phyloP scores from a whole-genome alignment of 2,888 invertebrate species.

The Megalurothrips usitatus region DNA sequence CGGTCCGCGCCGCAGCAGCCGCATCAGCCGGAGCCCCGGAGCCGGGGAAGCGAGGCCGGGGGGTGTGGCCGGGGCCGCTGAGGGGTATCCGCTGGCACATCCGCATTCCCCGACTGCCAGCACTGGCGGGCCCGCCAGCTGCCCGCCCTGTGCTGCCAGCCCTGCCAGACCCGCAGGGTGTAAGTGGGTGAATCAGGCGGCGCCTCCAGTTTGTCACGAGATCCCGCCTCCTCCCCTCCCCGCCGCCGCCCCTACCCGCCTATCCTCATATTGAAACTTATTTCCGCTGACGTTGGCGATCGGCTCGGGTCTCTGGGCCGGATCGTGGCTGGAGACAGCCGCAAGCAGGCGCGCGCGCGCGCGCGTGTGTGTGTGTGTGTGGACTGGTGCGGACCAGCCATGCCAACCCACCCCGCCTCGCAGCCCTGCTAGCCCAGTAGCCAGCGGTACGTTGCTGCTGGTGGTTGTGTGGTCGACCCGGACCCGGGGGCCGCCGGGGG shows the following conservation, averaged over 20 bases:
- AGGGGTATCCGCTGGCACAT: background rate
- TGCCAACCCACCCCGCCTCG: background rate
- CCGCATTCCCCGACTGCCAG: background rate
- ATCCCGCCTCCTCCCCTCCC: background rate
- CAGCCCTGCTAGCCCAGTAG: background rate
- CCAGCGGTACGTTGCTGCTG: too few relatives aligned
- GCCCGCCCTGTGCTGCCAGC: background rate
- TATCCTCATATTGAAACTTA: conserved; percentile 8
- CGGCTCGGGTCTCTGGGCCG: background rate
- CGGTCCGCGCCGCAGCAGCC: too few relatives aligned
- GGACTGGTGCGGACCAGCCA: background rate
- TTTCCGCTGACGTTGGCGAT: conserved; percentile 2
- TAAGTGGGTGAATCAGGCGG: background rate
- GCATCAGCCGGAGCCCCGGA: too few relatives aligned
- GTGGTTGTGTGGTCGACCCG: background rate
- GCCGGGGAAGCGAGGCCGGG: too few relatives aligned
- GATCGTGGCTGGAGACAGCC: background rate
- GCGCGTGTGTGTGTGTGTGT: background rate
- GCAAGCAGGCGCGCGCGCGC: too few relatives aligned
- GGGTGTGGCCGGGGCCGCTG: background rate
- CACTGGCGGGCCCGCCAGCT: too few relatives aligned
- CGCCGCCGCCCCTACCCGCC: background rate
- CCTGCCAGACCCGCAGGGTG: background rate
- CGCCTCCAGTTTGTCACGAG: background rate
- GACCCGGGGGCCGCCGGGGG: background rate